Evolutionary conservation across 2,113 vertebrate species (phyloP).

Genomic region (Tringa solitaria): DNA sequence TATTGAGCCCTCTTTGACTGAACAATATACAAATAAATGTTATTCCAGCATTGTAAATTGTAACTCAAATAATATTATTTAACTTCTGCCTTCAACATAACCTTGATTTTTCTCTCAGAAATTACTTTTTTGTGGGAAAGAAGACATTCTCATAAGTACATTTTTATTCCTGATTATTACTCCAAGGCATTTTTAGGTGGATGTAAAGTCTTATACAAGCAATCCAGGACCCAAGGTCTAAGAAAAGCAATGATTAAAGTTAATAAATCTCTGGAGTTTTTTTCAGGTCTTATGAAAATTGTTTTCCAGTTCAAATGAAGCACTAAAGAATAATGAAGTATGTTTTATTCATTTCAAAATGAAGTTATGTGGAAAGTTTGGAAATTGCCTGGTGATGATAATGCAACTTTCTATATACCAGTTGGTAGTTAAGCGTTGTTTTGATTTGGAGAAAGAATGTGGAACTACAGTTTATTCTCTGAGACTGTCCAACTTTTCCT

Average conservation of each 20-base stretch:
- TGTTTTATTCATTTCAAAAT: not conserved
- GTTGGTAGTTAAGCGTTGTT: not conserved
- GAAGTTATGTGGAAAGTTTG: not conserved
- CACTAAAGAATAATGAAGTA: not conserved
- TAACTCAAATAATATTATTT: not conserved
- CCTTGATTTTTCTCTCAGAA: not conserved
- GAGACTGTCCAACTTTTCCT: not conserved
- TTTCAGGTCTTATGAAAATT: not conserved
- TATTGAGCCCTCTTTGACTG: not conserved
- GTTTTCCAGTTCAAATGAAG: not conserved
- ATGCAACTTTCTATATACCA: fast-evolving
- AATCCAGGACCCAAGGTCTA: not conserved
- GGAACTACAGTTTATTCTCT: not conserved
- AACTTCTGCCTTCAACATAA: not conserved
- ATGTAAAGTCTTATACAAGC: not conserved
- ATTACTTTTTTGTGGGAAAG: not conserved
- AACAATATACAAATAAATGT: not conserved
- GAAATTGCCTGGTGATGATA: not conserved
- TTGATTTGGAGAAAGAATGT: not conserved
- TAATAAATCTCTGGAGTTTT: not conserved
- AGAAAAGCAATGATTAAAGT: not conserved
- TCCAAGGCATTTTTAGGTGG: not conserved
- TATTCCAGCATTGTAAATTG: not conserved
- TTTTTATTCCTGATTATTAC: not conserved
- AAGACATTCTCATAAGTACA: not conserved